Percentiles rank a stretch among this genome's conserved stretches.
phyloP scores from a whole-genome alignment of 1,140 invertebrate genomes.

The Tetramorium parvispinum region DNA sequence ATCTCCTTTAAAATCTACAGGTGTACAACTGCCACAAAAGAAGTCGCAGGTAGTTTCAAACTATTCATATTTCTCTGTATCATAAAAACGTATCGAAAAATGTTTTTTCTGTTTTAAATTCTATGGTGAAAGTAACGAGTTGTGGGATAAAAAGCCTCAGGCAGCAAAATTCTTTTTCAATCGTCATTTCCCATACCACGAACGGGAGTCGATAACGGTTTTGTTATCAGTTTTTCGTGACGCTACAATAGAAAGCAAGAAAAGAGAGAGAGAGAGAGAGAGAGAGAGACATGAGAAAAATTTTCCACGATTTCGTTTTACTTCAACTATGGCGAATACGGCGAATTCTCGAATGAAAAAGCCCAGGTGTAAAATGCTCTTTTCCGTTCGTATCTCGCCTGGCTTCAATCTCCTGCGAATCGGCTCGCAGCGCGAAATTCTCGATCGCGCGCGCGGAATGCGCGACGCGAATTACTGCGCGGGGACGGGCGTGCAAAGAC shows the following conservation, averaged over 20 bases:
- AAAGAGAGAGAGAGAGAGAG: not conserved
- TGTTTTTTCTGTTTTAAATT: not conserved
- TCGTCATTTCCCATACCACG: not conserved
- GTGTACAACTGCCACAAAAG: not conserved
- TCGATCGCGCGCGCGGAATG: not conserved
- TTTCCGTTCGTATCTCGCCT: not conserved
- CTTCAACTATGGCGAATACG: not conserved
- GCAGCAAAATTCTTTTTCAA: not conserved
- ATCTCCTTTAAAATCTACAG: not conserved
- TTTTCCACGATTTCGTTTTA: not conserved
- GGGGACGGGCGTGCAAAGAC: not conserved
- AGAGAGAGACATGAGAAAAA: not conserved
- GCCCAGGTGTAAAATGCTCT: not conserved
- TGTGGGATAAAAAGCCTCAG: not conserved
- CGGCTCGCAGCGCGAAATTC: not conserved
- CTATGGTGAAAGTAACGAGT: not conserved
- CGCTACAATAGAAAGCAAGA: not conserved
- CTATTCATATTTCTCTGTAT: not conserved
- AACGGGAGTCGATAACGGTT: not conserved
- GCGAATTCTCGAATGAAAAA: not conserved
- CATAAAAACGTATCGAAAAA: not conserved
- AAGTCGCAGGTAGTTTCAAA: not conserved
- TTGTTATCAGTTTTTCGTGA: not conserved
- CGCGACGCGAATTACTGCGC: not conserved
- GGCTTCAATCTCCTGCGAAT: not conserved